Evolutionary conservation across 2,113 vertebrate species (phyloP).

Genomic region (Amblyornis subalaris): DNA sequence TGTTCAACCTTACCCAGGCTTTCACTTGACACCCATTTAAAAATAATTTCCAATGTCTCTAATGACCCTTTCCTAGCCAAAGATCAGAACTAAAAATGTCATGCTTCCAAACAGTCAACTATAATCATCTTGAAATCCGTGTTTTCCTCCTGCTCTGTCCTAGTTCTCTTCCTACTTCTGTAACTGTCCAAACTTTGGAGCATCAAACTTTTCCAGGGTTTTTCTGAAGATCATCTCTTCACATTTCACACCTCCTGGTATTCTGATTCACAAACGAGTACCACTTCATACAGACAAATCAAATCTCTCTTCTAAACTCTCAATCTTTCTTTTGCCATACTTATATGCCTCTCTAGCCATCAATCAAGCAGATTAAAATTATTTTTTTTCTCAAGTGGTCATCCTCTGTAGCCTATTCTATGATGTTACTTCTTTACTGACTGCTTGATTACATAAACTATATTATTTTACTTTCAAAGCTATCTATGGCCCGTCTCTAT

Average conservation of each 20-base stretch:
- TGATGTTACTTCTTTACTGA: neutral
- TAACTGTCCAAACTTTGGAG: neutral
- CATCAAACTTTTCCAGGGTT: neutral
- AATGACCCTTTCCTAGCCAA: neutral
- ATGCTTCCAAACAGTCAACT: neutral
- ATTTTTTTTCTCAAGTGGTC: neutral
- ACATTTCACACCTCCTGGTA: neutral
- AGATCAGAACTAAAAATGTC: neutral
- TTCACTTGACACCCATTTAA: neutral
- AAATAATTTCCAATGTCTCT: neutral
- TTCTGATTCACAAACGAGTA: neutral
- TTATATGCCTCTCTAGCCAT: neutral
- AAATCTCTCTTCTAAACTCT: neutral
- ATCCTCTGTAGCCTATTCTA: neutral
- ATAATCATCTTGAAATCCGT: neutral
- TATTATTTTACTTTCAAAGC: neutral
- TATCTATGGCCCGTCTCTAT: neutral
- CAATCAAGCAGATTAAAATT: neutral
- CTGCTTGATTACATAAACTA: neutral
- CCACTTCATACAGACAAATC: neutral
- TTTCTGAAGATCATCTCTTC: neutral
- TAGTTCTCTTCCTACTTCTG: neutral
- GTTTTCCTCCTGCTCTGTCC: neutral
- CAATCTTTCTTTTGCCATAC: neutral
- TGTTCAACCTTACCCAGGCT: neutral